phyloP scores from a whole-genome alignment of 2,888 invertebrate genomes.

The Troides oblongomaculatus region DNA sequence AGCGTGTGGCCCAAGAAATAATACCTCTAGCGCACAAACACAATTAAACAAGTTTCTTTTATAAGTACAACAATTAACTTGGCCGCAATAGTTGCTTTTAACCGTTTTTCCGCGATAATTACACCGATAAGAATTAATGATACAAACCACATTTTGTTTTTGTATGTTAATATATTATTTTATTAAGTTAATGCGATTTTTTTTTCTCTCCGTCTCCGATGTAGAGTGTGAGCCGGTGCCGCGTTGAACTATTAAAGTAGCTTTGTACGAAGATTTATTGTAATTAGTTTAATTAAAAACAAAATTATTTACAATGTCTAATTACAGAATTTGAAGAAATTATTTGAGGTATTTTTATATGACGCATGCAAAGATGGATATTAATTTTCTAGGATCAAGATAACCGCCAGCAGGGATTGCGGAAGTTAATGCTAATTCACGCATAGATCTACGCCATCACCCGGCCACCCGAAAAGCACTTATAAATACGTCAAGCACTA shows the following conservation, averaged over 20 bases:
- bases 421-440: conserved; percentile 54
- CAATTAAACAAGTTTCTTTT: conserved; percentile 24
- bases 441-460: conserved; percentile 64
- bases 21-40: conserved; percentile 9
- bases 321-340: not conserved
- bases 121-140: conserved; percentile 29
- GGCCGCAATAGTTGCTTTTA: conserved; percentile 19
- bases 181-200: conserved; percentile 27
- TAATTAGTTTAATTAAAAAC: not conserved
- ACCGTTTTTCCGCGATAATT: conserved; percentile 30
- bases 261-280: conserved; percentile 1
- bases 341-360: not conserved
- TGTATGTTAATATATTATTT: conserved; percentile 29
- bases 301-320: not conserved
- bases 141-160: conserved; percentile 27
- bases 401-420: not conserved
- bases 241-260: not conserved
- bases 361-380: not conserved
- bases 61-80: conserved; percentile 25
- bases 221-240: not conserved
- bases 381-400: not conserved
- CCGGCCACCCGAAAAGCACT: conserved; percentile 69
- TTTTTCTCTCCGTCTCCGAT: conserved; percentile 3
- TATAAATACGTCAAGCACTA: conserved; percentile 63
- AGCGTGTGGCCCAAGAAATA: conserved; percentile 2